Percentiles rank a stretch among this genome's conserved stretches.
phyloP scores from a whole-genome alignment of 2,888 invertebrate species.

The Chymomyza amoena region DNA sequence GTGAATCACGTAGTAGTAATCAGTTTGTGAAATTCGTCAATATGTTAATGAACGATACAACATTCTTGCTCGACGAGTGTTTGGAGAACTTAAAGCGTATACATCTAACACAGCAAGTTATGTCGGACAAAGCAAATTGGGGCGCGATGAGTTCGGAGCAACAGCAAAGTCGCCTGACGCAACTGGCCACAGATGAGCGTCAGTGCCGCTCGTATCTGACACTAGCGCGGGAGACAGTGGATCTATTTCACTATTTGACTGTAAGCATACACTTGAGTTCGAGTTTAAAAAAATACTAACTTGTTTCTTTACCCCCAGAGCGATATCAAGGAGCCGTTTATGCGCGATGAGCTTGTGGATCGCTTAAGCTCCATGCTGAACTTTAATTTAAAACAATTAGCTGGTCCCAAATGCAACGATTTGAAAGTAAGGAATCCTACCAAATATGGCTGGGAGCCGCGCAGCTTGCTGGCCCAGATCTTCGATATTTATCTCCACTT shows the following conservation, averaged over 20 bases:
- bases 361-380: slow-evolving; percentile 98
- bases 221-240: slow-evolving; percentile 95
- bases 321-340: slow-evolving; percentile 96
- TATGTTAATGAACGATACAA: slow-evolving; percentile 98
- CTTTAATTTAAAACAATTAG: slow-evolving; percentile 97
- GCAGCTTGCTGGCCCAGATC: slow-evolving; percentile 92
- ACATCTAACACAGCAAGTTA: slow-evolving; percentile 87
- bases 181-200: slow-evolving; percentile 89
- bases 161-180: slow-evolving; percentile 87
- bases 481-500: slow-evolving; percentile 98
- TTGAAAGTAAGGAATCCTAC: slow-evolving; percentile 95
- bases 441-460: slow-evolving; percentile 98
- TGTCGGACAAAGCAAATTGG: slow-evolving; percentile 86
- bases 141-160: slow-evolving; percentile 83
- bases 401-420: slow-evolving; percentile 96
- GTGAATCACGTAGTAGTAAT: slow-evolving; percentile 93
- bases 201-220: slow-evolving; percentile 95
- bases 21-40: slow-evolving; percentile 98
- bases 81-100: slow-evolving; percentile 93
- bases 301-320: slow-evolving; percentile 41
- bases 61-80: slow-evolving; percentile 97
- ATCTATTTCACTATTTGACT: slow-evolving; percentile 98
- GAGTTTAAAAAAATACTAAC: not conserved
- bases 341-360: slow-evolving; percentile 94
- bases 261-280: slow-evolving; percentile 70